These are phyloP conservation scores for Phyto melanocephala DNA, from an alignment of 2,888 invertebrate species.

Conservation along the genomic window DNA sequence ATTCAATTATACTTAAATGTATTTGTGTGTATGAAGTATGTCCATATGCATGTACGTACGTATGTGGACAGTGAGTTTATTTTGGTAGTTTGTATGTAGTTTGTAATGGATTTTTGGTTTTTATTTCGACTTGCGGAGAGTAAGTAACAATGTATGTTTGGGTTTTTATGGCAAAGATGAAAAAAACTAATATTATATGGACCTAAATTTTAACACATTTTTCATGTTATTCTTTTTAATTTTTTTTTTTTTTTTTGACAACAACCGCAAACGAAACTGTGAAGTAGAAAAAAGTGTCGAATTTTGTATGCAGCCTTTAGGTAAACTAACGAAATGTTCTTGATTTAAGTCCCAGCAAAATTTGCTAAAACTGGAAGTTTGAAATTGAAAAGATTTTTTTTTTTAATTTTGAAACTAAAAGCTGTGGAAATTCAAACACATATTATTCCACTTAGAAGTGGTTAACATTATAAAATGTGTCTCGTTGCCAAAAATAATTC, in stretches of 20 bases:
- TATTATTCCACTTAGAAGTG: too few species aligned
- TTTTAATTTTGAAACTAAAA: too few species aligned
- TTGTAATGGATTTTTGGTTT: background rate
- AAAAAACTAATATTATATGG: too few species aligned
- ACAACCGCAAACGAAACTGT: background rate
- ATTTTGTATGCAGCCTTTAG: constrained; percentile 31
- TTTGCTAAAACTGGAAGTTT: too few species aligned
- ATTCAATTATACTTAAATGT: background rate
- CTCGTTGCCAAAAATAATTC: too few species aligned
- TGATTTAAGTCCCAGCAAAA: background rate
- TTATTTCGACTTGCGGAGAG: background rate
- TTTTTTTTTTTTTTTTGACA: background rate
- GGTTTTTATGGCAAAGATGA: background rate
- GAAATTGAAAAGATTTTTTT: too few species aligned
- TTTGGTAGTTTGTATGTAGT: background rate
- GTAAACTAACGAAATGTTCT: background rate
- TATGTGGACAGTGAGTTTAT: background rate
- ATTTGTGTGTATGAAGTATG: too few species aligned
- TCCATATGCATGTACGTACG: too few species aligned
- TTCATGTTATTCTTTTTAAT: constrained; percentile 29
- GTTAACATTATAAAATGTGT: too few species aligned
- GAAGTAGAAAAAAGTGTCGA: constrained; percentile 25
- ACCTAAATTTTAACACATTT: constrained; percentile 50
- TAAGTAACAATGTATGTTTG: background rate
- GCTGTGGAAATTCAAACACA: too few species aligned